These are phyloP conservation scores for Prenolepis imparis DNA, from an alignment of 2,888 invertebrate species.

Conservation along the genomic window DNA sequence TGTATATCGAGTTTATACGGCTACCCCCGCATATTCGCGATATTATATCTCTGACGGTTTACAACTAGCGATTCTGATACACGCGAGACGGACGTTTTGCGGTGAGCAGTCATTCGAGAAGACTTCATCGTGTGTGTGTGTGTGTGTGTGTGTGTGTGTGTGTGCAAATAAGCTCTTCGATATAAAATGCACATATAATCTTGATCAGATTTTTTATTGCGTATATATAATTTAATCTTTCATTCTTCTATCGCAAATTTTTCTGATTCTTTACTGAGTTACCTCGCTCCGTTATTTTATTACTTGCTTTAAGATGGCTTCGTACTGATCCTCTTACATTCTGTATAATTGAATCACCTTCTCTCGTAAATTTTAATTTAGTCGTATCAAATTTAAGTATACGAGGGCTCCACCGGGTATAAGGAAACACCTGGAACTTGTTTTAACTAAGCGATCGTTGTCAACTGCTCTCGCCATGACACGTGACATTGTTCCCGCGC, in stretches of 20 bases:
- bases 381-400: neutral
- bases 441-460: constrained; percentile 21
- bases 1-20: constrained; percentile 22
- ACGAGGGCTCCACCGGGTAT: neutral
- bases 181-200: neutral
- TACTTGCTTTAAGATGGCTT: neutral
- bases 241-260: neutral
- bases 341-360: neutral
- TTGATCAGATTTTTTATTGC: neutral
- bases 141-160: too few species aligned
- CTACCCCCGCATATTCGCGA: constrained; percentile 11
- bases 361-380: neutral
- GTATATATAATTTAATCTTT: neutral
- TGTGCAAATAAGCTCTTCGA: neutral
- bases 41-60: constrained; percentile 20
- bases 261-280: neutral
- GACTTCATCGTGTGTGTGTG: too few species aligned
- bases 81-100: neutral
- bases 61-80: neutral
- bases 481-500: constrained; percentile 27
- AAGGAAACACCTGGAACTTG: neutral
- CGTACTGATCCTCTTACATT: neutral
- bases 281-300: neutral
- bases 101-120: neutral
- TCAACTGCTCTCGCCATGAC: neutral